phyloP scores from a whole-genome alignment of 2,888 invertebrate species.

The Anthophora plumipes region DNA sequence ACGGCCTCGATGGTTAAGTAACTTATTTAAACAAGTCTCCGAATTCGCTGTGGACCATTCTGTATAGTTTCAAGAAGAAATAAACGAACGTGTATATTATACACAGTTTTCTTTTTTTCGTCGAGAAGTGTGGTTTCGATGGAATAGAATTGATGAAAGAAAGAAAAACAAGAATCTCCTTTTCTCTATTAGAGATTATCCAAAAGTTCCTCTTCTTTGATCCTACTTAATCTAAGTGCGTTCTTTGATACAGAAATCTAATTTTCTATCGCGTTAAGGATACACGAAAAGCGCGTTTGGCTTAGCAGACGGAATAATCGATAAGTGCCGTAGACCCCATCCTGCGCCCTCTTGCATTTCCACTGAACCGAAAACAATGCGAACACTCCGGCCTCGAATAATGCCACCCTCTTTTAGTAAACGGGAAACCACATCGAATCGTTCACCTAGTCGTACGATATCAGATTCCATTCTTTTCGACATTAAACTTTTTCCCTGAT shows the following conservation, averaged over 20 bases:
- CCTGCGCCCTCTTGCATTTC: slow-evolving; percentile 59
- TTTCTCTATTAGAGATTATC: not conserved
- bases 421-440: slow-evolving; percentile 45
- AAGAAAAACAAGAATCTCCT: not conserved
- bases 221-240: slow-evolving; percentile 9
- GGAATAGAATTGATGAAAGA: not conserved
- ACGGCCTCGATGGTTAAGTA: slow-evolving; percentile 55
- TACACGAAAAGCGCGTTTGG: slow-evolving; percentile 66
- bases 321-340: slow-evolving; percentile 64
- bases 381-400: slow-evolving; percentile 50
- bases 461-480: slow-evolving; percentile 2
- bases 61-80: slow-evolving; percentile 70
- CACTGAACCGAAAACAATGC: slow-evolving; percentile 71
- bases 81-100: slow-evolving; percentile 66
- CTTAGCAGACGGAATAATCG: slow-evolving; percentile 65
- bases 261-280: slow-evolving; percentile 58
- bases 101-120: not conserved
- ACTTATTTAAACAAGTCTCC: slow-evolving; percentile 60
- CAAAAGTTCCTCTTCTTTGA: not conserved
- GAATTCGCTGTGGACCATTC: slow-evolving; percentile 67
- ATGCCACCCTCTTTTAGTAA: slow-evolving; percentile 51
- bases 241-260: slow-evolving; percentile 52
- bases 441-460: not conserved
- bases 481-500: not conserved
- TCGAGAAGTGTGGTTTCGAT: not conserved